These are phyloP conservation scores for Chlorodrepanis virens DNA, from an alignment of 2,113 vertebrate genomes.

Conservation along the genomic window DNA sequence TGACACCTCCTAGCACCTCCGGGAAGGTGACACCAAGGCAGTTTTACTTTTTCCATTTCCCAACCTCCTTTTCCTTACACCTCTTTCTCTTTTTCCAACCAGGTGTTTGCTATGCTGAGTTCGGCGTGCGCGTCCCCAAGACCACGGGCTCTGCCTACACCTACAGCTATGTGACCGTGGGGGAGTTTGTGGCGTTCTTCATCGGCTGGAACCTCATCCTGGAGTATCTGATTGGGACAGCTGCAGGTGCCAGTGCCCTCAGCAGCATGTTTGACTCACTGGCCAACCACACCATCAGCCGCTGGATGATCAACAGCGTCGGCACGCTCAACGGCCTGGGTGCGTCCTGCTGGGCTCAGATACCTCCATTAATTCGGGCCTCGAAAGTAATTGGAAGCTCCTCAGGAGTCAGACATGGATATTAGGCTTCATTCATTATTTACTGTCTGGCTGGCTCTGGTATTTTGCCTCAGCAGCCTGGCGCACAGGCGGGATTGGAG, in stretches of 20 bases:
- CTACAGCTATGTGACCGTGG: slow-evolving; percentile 97
- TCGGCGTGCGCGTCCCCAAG: slow-evolving; percentile 94
- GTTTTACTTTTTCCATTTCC: neutral
- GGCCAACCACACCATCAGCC: slow-evolving; percentile 95
- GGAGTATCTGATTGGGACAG: slow-evolving; percentile 97
- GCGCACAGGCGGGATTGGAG: fast-evolving
- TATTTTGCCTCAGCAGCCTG: neutral
- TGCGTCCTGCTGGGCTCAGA: neutral
- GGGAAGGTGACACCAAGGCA: neutral
- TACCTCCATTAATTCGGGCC: neutral
- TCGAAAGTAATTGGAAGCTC: neutral
- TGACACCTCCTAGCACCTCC: neutral
- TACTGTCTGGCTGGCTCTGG: neutral
- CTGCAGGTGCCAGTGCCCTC: slow-evolving; percentile 90
- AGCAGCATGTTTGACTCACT: slow-evolving; percentile 98
- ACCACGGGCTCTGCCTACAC: slow-evolving; percentile 97
- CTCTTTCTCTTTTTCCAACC: neutral
- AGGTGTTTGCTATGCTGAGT: slow-evolving; percentile 98
- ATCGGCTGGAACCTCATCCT: slow-evolving; percentile 98
- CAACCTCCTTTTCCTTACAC: fast-evolving
- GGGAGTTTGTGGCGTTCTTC: slow-evolving; percentile 96
- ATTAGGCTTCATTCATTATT: slow-evolving; percentile 6
- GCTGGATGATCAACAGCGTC: slow-evolving; percentile 88
- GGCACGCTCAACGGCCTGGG: slow-evolving; percentile 90
- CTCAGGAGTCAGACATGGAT: neutral